Evolutionary conservation across 92 coral and sea anemone species (phyloP).

Genomic region (Zoanthus solanderi): DNA sequence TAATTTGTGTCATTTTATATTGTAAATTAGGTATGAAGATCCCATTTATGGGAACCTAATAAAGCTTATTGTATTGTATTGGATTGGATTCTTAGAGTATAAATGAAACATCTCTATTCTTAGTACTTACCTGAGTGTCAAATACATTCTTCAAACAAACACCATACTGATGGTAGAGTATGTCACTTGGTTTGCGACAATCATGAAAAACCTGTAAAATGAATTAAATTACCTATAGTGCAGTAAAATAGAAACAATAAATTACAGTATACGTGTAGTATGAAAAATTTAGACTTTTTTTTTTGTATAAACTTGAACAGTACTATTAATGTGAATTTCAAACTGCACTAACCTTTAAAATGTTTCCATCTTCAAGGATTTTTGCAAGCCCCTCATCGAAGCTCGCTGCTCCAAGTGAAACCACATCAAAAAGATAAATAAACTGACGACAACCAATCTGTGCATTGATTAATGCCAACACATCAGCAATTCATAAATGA

Average conservation of each 20-base stretch:
- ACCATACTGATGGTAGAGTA: constrained; percentile 84
- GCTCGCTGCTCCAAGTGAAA: constrained; percentile 84
- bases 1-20: too few relatives aligned
- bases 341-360: constrained; percentile 74
- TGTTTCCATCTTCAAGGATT: constrained; percentile 87
- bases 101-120: too few relatives aligned
- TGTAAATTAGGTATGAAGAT: too few relatives aligned
- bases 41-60: too few relatives aligned
- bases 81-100: too few relatives aligned
- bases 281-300: background rate
- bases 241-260: background rate
- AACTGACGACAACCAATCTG: constrained; percentile 96
- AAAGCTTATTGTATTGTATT: too few relatives aligned
- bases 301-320: background rate
- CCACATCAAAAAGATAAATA: constrained; percentile 89
- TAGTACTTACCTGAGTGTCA: constrained; percentile 83
- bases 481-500: background rate
- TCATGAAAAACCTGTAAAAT: constrained; percentile 85
- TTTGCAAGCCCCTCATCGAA: constrained; percentile 92
- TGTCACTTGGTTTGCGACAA: constrained; percentile 96
- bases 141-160: constrained; percentile 69
- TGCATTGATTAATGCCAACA: background rate
- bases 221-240: background rate
- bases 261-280: background rate
- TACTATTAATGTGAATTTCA: background rate